Base-by-base conservation (phyloP, 2,888 invertebrate species). In the Patella depressa region DNA sequence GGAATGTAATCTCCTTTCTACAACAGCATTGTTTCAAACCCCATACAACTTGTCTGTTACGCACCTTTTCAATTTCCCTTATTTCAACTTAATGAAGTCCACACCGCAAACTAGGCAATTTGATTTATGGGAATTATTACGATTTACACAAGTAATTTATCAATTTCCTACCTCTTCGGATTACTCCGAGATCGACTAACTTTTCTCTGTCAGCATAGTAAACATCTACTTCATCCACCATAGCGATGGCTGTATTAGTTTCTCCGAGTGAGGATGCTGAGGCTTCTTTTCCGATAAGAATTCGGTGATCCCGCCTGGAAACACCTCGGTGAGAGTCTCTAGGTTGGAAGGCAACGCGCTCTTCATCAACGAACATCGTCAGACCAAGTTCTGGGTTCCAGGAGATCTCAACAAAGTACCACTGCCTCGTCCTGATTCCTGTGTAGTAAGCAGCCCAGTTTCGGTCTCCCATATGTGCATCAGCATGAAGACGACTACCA, bases 381-480 rank as follows among this genome's bases (percentile, higher is more conserved):
- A 90, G 77, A 5, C 90, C 86, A 19, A 77, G 78, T 24, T 81
- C 77, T 11, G 57, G 76, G 45, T 78, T 77, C 89, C 90, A 91
- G 5, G 90, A 87, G 53, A 90, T 74, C 82, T 91, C 91, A 19
- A 91, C 76, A 81, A 88, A 91, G 80, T 90, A 88, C 90, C 90
- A 91, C 29, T 55, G 76, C 17, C 85, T 86, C 2, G 81, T 75
- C 65, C 83, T 55, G 14, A 88, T 74, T 15, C 82, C 84, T 53
- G 59, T 19, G 29, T 73, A 55, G 24, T 19, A 53, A 54, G 53
- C 53, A 70, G 76, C 54, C 65, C 29, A 34, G 34, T 45, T 19
- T 34, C 85, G 82, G 74, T 85, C 83, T 11, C 84, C 86, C 74
- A 80, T 78, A 59, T 84, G 83, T 17, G 86, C 88, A 53, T 84